Percentiles rank a stretch among this genome's conserved stretches.
Conservation (phyloP, 1,140 invertebrate genomes). For the Coboldia fuscipes region DNA sequence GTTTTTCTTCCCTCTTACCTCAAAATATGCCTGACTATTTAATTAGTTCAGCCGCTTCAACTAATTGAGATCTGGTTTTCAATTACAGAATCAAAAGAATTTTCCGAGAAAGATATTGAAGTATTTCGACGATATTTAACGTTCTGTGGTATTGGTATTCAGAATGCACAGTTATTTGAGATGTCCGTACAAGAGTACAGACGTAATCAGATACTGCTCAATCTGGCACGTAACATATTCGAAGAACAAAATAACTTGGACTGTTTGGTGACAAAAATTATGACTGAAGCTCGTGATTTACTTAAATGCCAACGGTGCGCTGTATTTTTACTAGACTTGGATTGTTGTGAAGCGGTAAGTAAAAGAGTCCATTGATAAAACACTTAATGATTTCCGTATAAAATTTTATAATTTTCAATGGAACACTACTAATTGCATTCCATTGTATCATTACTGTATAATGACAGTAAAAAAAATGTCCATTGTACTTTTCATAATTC, state of each 20-base stretch:
- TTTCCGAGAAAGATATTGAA: slow-evolving; percentile 76
- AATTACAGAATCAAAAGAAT: slow-evolving; percentile 46
- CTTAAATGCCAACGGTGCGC: slow-evolving; percentile 82
- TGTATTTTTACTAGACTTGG: slow-evolving; percentile 69
- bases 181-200: slow-evolving; percentile 83
- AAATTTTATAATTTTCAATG: too few species aligned
- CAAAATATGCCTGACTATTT: too few species aligned
- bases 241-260: slow-evolving; percentile 87
- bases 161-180: slow-evolving; percentile 92
- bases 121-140: slow-evolving; percentile 72
- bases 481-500: too few species aligned
- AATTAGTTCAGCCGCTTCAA: too few species aligned
- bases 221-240: slow-evolving; percentile 71
- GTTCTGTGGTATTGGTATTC: slow-evolving; percentile 92
- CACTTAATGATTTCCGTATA: too few species aligned
- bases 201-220: slow-evolving; percentile 78
- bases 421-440: too few species aligned
- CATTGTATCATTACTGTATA: too few species aligned
- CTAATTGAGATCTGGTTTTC: too few species aligned
- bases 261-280: slow-evolving; percentile 85
- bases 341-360: slow-evolving; percentile 68
- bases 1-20: too few species aligned
- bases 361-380: too few species aligned
- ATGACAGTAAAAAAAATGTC: too few species aligned
- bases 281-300: slow-evolving; percentile 82